Evolutionary conservation across 2,888 invertebrate species (phyloP).

Genomic region (Biston stratarius): DNA sequence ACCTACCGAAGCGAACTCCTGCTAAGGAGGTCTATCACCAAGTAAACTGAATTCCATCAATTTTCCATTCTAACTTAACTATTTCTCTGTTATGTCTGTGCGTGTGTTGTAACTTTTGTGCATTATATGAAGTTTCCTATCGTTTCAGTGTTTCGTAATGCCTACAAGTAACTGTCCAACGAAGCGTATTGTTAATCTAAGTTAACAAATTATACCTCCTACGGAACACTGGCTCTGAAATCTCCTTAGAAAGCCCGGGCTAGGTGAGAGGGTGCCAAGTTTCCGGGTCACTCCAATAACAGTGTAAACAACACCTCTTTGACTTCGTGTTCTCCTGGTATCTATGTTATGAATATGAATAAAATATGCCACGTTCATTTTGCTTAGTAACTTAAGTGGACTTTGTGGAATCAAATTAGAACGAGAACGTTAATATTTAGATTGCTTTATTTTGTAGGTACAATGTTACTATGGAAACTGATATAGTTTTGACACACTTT

Average conservation of each 20-base stretch:
- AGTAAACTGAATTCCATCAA: too few relatives aligned
- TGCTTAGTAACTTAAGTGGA: constrained; percentile 1
- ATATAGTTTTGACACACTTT: too few relatives aligned
- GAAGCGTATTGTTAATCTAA: constrained; percentile 14
- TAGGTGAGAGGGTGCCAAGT: constrained; percentile 23
- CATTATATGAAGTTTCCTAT: too few relatives aligned
- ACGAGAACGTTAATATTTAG: not conserved
- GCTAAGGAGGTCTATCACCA: too few relatives aligned
- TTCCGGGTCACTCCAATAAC: constrained; percentile 43
- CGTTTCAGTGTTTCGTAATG: not conserved
- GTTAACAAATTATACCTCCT: constrained; percentile 7
- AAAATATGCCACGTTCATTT: constrained; percentile 18
- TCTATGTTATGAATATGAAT: constrained; percentile 28
- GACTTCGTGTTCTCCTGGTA: constrained; percentile 9
- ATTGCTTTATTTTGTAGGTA: too few relatives aligned
- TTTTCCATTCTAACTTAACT: too few relatives aligned
- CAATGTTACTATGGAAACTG: too few relatives aligned
- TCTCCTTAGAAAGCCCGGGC: constrained; percentile 11
- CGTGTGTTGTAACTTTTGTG: too few relatives aligned
- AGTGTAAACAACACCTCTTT: constrained; percentile 38
- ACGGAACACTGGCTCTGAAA: not conserved
- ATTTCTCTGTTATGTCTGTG: too few relatives aligned
- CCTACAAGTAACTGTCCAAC: not conserved
- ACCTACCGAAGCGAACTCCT: too few relatives aligned
- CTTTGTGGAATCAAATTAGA: not conserved